These are phyloP conservation scores for Anas platyrhynchos DNA, from an alignment of 2,113 vertebrate species.

Conservation along the genomic window DNA sequence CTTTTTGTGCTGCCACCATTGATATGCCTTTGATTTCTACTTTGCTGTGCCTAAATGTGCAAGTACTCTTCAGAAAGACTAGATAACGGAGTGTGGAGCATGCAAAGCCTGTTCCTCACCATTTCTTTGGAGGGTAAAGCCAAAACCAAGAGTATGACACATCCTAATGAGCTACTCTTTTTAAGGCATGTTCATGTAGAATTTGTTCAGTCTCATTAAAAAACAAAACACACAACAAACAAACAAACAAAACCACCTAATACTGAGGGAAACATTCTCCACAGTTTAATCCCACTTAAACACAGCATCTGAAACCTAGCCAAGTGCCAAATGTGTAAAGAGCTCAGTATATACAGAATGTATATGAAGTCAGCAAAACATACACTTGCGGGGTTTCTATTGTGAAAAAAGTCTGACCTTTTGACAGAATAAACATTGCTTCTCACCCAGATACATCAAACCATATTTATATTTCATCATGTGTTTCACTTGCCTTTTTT, in stretches of 20 bases:
- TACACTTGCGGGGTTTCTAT: slow-evolving; percentile 5
- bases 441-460: neutral
- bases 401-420: slow-evolving; percentile 28
- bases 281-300: slow-evolving; percentile 13
- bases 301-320: slow-evolving; percentile 38
- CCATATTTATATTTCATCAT: neutral
- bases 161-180: slow-evolving; percentile 3
- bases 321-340: slow-evolving; percentile 47
- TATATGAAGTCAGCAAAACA: slow-evolving; percentile 58
- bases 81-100: slow-evolving; percentile 5
- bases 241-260: neutral
- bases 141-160: neutral
- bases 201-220: neutral
- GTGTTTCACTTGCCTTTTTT: neutral
- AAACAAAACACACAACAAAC: neutral
- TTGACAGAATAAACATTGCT: slow-evolving; percentile 33
- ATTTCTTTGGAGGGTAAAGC: neutral
- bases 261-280: neutral
- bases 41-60: neutral
- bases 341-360: neutral
- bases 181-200: neutral
- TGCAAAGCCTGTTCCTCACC: neutral
- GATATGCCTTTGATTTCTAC: slow-evolving; percentile 63
- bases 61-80: slow-evolving; percentile 1
- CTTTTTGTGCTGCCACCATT: slow-evolving; percentile 63